These are phyloP conservation scores for Dichetophora obliterata DNA, from an alignment of 2,888 invertebrate genomes.

Conservation along the genomic window DNA sequence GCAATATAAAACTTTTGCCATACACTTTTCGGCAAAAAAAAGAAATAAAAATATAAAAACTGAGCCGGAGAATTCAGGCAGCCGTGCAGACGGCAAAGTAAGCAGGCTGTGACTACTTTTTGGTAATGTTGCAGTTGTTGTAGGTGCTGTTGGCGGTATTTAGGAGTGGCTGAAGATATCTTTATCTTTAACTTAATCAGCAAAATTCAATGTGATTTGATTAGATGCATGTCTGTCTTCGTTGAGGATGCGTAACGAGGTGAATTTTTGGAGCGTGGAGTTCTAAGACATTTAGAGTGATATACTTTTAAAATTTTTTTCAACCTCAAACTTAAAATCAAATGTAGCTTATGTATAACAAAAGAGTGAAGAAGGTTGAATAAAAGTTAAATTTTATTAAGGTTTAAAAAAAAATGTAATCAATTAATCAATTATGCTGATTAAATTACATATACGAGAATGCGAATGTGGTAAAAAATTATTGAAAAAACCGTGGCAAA, in stretches of 20 bases:
- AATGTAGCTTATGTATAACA: background rate
- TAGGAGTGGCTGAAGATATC: background rate
- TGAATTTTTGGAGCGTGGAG: no score
- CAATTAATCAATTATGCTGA: no score
- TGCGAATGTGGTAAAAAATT: no score
- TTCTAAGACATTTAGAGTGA: no score
- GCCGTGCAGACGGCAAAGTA: background rate
- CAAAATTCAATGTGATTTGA: constrained; percentile 36
- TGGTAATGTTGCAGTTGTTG: background rate
- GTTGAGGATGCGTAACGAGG: background rate
- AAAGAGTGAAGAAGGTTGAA: no score
- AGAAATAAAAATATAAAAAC: background rate
- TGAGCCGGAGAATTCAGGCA: background rate
- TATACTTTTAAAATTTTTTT: no score
- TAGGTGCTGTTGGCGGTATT: background rate
- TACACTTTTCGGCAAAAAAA: background rate
- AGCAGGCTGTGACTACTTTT: background rate
- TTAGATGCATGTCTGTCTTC: constrained; percentile 26
- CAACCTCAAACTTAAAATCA: no score
- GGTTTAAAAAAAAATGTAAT: no score
- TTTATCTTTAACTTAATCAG: constrained; percentile 15
- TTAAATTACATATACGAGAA: no score
- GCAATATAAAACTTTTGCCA: constrained; percentile 6
- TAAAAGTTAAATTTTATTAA: no score
- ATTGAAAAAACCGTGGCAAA: no score